Percentiles rank a stretch among this genome's conserved stretches.
phyloP scores from a whole-genome alignment of 2,888 invertebrate genomes.

The Dione juno region DNA sequence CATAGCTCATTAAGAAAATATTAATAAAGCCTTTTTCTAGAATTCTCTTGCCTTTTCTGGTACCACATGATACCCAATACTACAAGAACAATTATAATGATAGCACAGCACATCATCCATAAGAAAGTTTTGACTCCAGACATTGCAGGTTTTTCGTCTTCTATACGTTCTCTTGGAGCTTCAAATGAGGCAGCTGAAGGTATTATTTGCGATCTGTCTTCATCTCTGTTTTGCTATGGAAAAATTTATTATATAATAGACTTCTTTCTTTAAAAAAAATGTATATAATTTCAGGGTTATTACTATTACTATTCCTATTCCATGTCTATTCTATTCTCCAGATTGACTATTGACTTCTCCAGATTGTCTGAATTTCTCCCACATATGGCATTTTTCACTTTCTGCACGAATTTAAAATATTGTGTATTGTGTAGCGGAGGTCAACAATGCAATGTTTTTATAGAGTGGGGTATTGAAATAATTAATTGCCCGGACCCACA shows the following conservation, averaged over 20 bases:
- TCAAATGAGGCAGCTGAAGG: slow-evolving; percentile 96
- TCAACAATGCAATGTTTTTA: too few species aligned
- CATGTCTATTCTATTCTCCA: too few species aligned
- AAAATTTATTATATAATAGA: slow-evolving; percentile 28
- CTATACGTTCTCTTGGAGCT: slow-evolving; percentile 94
- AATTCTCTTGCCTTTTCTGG: slow-evolving; percentile 95
- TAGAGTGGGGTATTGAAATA: too few species aligned
- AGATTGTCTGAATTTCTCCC: too few species aligned
- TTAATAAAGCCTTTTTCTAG: slow-evolving; percentile 90
- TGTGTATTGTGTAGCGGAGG: too few species aligned
- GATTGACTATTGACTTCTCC: too few species aligned
- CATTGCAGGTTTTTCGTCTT: slow-evolving; percentile 93
- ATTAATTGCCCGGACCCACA: too few species aligned
- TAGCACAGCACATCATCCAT: slow-evolving; percentile 91
- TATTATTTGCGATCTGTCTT: slow-evolving; percentile 91
- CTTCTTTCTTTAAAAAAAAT: too few species aligned
- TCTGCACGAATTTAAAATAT: too few species aligned
- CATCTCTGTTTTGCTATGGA: slow-evolving; percentile 83
- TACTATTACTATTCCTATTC: too few species aligned
- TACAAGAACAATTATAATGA: slow-evolving; percentile 91
- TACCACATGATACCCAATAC: slow-evolving; percentile 96
- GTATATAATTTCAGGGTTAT: too few species aligned
- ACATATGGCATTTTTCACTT: too few species aligned
- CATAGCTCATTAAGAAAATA: background rate
- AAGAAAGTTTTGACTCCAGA: slow-evolving; percentile 96